Evolutionary conservation across 2,113 vertebrate genomes (phyloP).

Genomic region (Urocolius indicus): DNA sequence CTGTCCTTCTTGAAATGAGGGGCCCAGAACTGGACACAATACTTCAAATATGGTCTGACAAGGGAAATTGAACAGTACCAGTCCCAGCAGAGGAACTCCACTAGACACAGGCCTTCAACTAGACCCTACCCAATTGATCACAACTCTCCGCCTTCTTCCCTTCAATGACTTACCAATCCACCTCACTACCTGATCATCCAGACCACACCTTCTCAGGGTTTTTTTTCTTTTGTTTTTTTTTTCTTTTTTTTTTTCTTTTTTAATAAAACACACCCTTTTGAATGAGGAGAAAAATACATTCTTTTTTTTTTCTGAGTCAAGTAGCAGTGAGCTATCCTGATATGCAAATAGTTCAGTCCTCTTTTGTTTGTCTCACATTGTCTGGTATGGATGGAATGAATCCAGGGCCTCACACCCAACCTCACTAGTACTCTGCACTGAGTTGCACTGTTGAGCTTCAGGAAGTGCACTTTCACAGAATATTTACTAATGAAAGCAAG

Average conservation of each 20-base stretch:
- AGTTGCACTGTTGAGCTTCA: background rate
- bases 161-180: no score
- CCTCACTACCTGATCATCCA: no score
- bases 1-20: no score
- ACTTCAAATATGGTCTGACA: no score
- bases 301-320: background rate
- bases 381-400: background rate
- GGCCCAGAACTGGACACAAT: no score
- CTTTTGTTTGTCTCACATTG: background rate
- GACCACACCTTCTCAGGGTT: no score
- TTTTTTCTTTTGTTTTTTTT: background rate
- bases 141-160: no score
- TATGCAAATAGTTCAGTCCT: background rate
- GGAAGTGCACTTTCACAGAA: background rate
- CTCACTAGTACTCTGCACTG: no score
- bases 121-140: no score
- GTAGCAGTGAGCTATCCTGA: background rate
- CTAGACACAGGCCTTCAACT: no score
- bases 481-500: background rate
- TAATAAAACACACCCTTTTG: background rate
- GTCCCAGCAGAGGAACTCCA: no score
- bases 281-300: background rate
- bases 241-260: background rate
- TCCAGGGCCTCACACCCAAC: background rate
- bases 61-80: no score